Percentiles rank a stretch among this genome's conserved stretches.
These are phyloP conservation scores for Bombylius major DNA, from an alignment of 2,888 invertebrate species.

Conservation along the genomic window DNA sequence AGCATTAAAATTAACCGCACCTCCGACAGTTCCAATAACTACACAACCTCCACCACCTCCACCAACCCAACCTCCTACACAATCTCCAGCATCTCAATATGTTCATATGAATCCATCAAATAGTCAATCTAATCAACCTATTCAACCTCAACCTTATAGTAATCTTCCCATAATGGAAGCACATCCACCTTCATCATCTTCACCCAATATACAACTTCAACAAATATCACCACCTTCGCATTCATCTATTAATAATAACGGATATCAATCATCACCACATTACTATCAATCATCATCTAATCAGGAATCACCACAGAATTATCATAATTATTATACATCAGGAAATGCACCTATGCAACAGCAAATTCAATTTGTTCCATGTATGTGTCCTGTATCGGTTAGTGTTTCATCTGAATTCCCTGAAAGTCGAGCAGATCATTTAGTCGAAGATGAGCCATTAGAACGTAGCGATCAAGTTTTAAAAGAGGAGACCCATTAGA, in stretches of 20 bases:
- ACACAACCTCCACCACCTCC: neutral
- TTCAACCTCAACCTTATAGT: neutral
- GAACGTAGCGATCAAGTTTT: neutral
- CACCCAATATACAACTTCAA: neutral
- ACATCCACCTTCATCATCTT: neutral
- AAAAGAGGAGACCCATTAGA: neutral
- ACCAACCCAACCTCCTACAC: neutral
- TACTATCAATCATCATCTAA: neutral
- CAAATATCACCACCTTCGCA: neutral
- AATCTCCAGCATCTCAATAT: neutral
- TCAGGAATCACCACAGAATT: neutral
- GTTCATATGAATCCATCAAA: neutral
- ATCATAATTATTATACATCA: neutral
- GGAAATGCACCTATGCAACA: conserved; percentile 3
- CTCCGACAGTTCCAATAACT: neutral
- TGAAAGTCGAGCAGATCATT: conserved; percentile 4
- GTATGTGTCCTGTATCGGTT: conserved; percentile 16
- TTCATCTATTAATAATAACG: neutral
- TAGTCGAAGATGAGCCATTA: neutral
- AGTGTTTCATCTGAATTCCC: conserved; percentile 6
- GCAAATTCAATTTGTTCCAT: conserved; percentile 16
- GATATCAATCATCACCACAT: neutral
- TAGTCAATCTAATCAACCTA: neutral
- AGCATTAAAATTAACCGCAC: neutral
- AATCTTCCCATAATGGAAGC: neutral